Evolutionary conservation across 2,797 vertebrate genomes (phyloP), one percentile per base, ranked within the genome.

Genomic region (Tragelaphus eurycerus): DNA sequence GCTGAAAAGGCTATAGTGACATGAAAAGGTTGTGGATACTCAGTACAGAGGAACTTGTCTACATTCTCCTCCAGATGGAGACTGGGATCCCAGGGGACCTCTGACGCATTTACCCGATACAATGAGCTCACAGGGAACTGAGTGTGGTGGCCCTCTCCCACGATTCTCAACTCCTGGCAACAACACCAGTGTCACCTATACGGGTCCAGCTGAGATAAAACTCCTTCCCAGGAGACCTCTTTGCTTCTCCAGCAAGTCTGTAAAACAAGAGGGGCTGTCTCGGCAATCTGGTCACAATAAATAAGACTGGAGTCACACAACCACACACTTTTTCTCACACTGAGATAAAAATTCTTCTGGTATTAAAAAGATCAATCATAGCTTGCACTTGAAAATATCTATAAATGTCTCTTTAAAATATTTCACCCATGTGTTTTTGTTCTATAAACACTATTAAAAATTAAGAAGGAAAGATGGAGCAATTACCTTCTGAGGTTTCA

Each of bases 361-460:
- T 86, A 90, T 92, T 93, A 95, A 97, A 94, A 95, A 96, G 23
- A 90, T 27, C 55, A 67, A 71, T 85, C 91, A 90, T 27, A 62
- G 34, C 13, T 90, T 91, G 16, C 34, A 57, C 79, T 97, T 93
- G 55, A 90, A 95, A 94, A 81, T 96, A 92, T 85, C 86, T 67
- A 88, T 60, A 95, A 88, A 85, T 67, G 60, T 57, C 93, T 96
- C 89, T 82, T 93, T 83, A 94, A 97, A 92, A 96, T 96, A 87
- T 55, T 82, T 85, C 81, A 19, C 59, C 59, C 59, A 43, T 50
- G 54, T 92, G 93, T 93, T 92, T 94, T 38, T 88, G 60, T 88
- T 86, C 50, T 82, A 90, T 92, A 90, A 97, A 96, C 59, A 78
- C 71, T 76, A 93, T 90, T 95, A 92, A 93, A 97, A 96, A 95